Evolutionary conservation across 1,140 invertebrate genomes (phyloP), one percentile per base, ranked within the genome.

Genomic region (Asobara japonica): DNA sequence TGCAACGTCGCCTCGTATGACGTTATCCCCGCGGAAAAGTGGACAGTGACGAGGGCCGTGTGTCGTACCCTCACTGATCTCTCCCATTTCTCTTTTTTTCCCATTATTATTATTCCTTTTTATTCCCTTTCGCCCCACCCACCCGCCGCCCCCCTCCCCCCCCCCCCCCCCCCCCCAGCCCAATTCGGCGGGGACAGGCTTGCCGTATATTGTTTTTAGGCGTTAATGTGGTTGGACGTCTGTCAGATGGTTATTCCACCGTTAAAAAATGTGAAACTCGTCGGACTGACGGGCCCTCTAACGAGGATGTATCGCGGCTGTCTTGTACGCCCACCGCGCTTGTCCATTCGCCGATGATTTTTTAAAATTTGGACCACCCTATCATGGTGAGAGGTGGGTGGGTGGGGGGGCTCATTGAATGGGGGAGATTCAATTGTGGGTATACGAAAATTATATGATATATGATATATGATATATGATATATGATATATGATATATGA

Each of bases 181-280:
- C 30, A 25, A 51, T 27, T 51, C 20, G 60, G 4, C 25, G 11
- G 31, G 31, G 29, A 11, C 8, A 41, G 38, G 56, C 22, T 22
- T 60, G 25, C n/a, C 13, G 25, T 69, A 69, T 73, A 65, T 70
- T 70, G 56, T 68, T 74, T 74, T 69, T 74, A 66, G 61, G 65
- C 61, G 62, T 56, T 74, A 70, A 74, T 74, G 62, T 65, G 72
- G 64, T 45, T 25, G 68, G 72, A 70, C 72, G 68, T 60, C 72
- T 70, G 72, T 74, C 72, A 74, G 20, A 25, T 64, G 62, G 69
- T 67, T 69, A 70, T 66, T 74, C 72, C 31, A 68, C 72, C 33
- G 68, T 69, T 74, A 74, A 74, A 45, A 74, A 74, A 74, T 74
- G 62, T 65, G 67, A 70, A 70, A 74, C 41, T 68, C 56, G 62